These are phyloP conservation scores for Vannuccia rotundouncinata DNA, from an alignment of 2,888 invertebrate genomes.

Conservation along the genomic window DNA sequence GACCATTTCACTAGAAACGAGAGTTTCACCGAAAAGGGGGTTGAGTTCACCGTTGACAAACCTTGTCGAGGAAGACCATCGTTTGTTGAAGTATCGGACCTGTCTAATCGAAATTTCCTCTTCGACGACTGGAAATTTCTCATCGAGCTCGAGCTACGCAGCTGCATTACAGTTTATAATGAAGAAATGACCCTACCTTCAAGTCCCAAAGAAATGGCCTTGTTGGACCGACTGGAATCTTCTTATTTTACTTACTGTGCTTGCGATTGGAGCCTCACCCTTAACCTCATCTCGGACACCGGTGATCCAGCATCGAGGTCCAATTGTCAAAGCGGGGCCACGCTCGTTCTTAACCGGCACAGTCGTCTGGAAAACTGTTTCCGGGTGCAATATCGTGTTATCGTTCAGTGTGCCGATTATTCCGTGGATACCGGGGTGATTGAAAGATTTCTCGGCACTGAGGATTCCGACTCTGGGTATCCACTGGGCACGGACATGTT, in stretches of 20 bases:
- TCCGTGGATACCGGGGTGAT: conserved; percentile 36
- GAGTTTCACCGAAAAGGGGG: conserved; percentile 70
- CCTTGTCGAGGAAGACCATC: conserved; percentile 50
- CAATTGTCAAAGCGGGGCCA: conserved; percentile 36
- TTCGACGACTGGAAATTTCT: conserved; percentile 74
- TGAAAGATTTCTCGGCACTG: conserved; percentile 37
- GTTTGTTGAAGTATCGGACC: conserved; percentile 51
- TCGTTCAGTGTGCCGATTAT: conserved; percentile 37
- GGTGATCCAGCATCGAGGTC: conserved; percentile 38
- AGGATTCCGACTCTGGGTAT: conserved; percentile 35
- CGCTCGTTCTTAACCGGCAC: conserved; percentile 33
- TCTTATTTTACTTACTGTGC: conserved; percentile 72
- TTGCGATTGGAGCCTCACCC: conserved; percentile 70
- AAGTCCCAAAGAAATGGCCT: background rate
- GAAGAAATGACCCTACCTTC: conserved; percentile 56
- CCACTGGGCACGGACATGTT: conserved; percentile 31
- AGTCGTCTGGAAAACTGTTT: conserved; percentile 65
- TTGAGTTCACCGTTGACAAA: conserved; percentile 58
- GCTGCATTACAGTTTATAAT: conserved; percentile 69
- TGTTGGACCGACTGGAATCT: conserved; percentile 59
- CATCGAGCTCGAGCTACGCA: conserved; percentile 70
- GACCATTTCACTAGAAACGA: conserved; percentile 77
- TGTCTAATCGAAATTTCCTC: conserved; percentile 63
- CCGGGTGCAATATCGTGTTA: conserved; percentile 65
- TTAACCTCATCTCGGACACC: conserved; percentile 43